These are phyloP conservation scores for Erebia aethiops DNA, from an alignment of 2,888 invertebrate genomes.

Conservation along the genomic window DNA sequence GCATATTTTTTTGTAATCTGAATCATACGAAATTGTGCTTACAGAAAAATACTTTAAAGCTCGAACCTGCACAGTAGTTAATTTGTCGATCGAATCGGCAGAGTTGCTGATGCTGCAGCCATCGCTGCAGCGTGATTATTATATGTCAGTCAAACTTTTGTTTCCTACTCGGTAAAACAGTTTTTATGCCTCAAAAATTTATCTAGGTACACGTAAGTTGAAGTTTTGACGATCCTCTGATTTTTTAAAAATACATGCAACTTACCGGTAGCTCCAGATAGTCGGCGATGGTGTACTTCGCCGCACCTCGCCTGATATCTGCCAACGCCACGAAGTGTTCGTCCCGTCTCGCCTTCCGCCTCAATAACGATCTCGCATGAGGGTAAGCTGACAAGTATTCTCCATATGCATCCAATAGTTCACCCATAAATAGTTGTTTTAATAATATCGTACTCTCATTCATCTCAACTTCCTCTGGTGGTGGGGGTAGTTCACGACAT, in stretches of 20 bases:
- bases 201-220: not conserved
- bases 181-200: too few relatives aligned
- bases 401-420: constrained; percentile 86
- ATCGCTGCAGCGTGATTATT: too few relatives aligned
- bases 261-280: constrained; percentile 88
- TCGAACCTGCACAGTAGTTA: too few relatives aligned
- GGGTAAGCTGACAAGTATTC: constrained; percentile 85
- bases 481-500: constrained; percentile 68
- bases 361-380: constrained; percentile 83
- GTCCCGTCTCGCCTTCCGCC: constrained; percentile 84
- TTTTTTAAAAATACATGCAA: constrained; percentile 46
- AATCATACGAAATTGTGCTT: not conserved
- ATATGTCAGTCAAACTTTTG: too few relatives aligned
- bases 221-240: not conserved
- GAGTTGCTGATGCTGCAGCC: too few relatives aligned
- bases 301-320: constrained; percentile 85
- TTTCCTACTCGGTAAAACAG: too few relatives aligned
- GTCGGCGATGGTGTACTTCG: constrained; percentile 84
- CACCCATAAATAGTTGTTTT: constrained; percentile 85
- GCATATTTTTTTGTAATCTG: too few relatives aligned
- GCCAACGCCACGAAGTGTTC: constrained; percentile 87
- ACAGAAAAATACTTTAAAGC: too few relatives aligned
- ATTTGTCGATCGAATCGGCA: too few relatives aligned
- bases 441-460: constrained; percentile 75
- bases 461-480: constrained; percentile 59